Evolutionary conservation across 1,140 invertebrate species (phyloP).

Genomic region (Oncopodura yosiiana): DNA sequence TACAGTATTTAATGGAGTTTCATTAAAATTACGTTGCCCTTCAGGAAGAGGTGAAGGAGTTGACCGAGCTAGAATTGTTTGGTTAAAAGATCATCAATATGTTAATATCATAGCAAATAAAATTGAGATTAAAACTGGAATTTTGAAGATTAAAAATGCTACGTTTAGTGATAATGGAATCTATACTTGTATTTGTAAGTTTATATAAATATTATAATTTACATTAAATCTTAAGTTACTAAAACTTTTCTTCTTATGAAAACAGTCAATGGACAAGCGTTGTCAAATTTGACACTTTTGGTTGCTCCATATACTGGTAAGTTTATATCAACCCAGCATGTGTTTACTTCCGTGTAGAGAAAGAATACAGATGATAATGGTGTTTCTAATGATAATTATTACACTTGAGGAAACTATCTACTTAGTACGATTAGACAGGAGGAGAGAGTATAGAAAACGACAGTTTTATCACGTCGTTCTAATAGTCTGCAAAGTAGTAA

Average conservation of each 20-base stretch:
- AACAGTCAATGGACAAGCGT: constrained; percentile 32
- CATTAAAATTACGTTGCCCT: constrained; percentile 73
- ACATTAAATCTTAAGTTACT: too few relatives aligned
- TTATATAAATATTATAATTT: background rate
- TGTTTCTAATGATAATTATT: too few relatives aligned
- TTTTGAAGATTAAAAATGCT: constrained; percentile 66
- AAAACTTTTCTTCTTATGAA: too few relatives aligned
- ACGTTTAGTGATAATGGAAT: constrained; percentile 63
- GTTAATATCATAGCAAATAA: constrained; percentile 53
- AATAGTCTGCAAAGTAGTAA: too few relatives aligned
- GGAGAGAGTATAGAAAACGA: too few relatives aligned
- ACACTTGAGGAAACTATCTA: too few relatives aligned
- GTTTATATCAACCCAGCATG: background rate
- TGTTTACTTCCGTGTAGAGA: too few relatives aligned
- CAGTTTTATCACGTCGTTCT: too few relatives aligned
- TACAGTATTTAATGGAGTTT: constrained; percentile 71
- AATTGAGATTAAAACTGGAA: constrained; percentile 74
- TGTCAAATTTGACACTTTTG: constrained; percentile 37
- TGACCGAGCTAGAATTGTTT: constrained; percentile 52
- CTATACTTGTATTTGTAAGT: constrained; percentile 65
- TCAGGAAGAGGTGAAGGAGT: constrained; percentile 9
- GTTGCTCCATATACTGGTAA: constrained; percentile 32
- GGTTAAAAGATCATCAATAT: constrained; percentile 67
- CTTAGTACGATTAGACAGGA: too few relatives aligned
- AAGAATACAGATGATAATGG: too few relatives aligned